Evolutionary conservation across 2,113 vertebrate genomes (phyloP).

Genomic region (Sapayoa aenigma): DNA sequence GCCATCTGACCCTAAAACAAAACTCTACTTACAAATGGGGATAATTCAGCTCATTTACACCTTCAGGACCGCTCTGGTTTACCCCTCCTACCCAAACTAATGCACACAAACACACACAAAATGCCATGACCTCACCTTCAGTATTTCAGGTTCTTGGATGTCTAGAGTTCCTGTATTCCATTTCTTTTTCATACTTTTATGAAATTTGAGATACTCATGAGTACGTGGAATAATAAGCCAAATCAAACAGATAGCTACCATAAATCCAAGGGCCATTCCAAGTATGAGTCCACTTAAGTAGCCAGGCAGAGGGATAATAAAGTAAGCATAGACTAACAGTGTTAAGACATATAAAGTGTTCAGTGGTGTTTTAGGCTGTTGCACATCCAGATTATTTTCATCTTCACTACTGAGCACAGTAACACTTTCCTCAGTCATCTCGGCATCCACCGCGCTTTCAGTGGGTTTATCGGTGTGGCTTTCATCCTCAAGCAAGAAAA

Average conservation of each 20-base stretch:
- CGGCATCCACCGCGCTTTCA: slow-evolving; percentile 1
- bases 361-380: slow-evolving; percentile 77
- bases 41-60: not conserved
- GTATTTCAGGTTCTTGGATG: slow-evolving; percentile 90
- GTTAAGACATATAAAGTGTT: slow-evolving; percentile 84
- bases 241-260: slow-evolving; percentile 86
- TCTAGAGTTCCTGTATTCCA: slow-evolving; percentile 81
- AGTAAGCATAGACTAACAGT: slow-evolving; percentile 87
- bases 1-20: not conserved
- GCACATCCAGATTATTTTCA: slow-evolving; percentile 69
- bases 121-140: slow-evolving; percentile 80
- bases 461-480: slow-evolving; percentile 68
- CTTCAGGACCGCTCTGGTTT: not conserved
- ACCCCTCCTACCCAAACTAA: not conserved
- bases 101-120: not conserved
- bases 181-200: slow-evolving; percentile 39
- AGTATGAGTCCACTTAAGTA: slow-evolving; percentile 85
- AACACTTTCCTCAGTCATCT: slow-evolving; percentile 66
- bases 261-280: slow-evolving; percentile 88
- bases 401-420: slow-evolving; percentile 76
- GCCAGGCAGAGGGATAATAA: slow-evolving; percentile 87
- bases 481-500: slow-evolving; percentile 85
- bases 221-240: slow-evolving; percentile 86
- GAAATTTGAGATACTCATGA: slow-evolving; percentile 59
- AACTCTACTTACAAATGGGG: not conserved